Evolutionary conservation across 2,888 invertebrate genomes (phyloP).

Genomic region (Polylopha cassiicola): DNA sequence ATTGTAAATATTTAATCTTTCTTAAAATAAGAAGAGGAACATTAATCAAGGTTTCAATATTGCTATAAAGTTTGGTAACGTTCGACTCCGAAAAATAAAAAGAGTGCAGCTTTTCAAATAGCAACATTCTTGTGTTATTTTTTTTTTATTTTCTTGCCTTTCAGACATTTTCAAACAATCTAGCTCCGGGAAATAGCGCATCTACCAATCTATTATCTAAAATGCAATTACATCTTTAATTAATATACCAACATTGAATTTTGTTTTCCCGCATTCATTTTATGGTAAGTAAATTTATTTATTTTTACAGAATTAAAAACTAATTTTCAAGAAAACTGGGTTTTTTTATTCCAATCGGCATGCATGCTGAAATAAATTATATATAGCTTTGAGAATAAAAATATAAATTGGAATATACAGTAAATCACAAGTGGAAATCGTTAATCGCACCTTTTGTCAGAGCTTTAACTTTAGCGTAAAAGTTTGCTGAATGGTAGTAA

Average conservation of each 20-base stretch:
- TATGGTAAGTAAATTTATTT: conserved; percentile 46
- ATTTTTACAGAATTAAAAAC: conserved; percentile 43
- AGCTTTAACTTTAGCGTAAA: no score
- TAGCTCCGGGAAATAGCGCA: conserved; percentile 73
- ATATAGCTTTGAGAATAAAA: no score
- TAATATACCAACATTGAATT: conserved; percentile 24
- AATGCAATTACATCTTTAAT: conserved; percentile 49
- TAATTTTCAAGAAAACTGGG: conserved; percentile 37
- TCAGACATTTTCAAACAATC: conserved; percentile 46
- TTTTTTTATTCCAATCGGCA: no score
- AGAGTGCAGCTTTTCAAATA: conserved; percentile 77
- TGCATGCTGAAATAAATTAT: no score
- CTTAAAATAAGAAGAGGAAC: conserved; percentile 78
- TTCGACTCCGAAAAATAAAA: conserved; percentile 63
- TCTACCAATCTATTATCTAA: conserved; percentile 73
- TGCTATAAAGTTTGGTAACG: conserved; percentile 73
- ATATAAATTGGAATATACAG: no score
- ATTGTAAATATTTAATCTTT: conserved; percentile 77
- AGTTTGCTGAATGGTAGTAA: no score
- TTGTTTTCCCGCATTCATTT: conserved; percentile 35
- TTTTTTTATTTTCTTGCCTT: conserved; percentile 46
- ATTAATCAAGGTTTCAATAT: conserved; percentile 74
- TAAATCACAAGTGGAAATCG: no score
- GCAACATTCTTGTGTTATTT: conserved; percentile 55
- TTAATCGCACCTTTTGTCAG: no score